These are phyloP conservation scores for Crocodylus rhombifer DNA, from an alignment of 2,797 vertebrate species.

Conservation along the genomic window DNA sequence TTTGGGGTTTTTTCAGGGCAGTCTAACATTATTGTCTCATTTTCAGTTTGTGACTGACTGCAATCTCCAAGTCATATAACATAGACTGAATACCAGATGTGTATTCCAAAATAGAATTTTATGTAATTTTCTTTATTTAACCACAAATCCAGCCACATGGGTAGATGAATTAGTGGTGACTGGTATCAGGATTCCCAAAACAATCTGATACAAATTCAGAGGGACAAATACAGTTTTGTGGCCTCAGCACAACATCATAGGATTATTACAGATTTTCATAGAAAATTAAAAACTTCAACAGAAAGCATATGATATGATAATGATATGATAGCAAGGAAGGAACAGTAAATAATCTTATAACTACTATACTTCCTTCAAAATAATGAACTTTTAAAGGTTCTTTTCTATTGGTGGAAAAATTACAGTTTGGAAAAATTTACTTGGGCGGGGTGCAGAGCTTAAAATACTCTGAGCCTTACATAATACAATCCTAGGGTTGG, in stretches of 20 bases:
- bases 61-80: background rate
- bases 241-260: background rate
- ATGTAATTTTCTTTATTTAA: background rate
- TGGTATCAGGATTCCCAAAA: background rate
- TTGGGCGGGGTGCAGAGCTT: too few relatives aligned
- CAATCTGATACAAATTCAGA: background rate
- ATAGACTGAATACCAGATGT: background rate
- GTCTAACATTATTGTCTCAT: too few relatives aligned
- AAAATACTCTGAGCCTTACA: too few relatives aligned
- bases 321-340: background rate
- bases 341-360: background rate
- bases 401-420: too few relatives aligned
- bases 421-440: too few relatives aligned
- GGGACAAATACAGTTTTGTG: background rate
- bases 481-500: too few relatives aligned
- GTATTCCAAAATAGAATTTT: constrained; percentile 27
- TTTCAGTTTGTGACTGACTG: too few relatives aligned
- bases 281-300: background rate
- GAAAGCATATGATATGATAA: background rate
- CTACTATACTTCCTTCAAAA: too few relatives aligned
- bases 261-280: background rate
- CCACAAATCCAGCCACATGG: background rate
- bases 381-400: background rate
- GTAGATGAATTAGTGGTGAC: background rate
- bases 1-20: too few relatives aligned